phyloP scores from a whole-genome alignment of 2,888 invertebrate species.

The Phortica magna region DNA sequence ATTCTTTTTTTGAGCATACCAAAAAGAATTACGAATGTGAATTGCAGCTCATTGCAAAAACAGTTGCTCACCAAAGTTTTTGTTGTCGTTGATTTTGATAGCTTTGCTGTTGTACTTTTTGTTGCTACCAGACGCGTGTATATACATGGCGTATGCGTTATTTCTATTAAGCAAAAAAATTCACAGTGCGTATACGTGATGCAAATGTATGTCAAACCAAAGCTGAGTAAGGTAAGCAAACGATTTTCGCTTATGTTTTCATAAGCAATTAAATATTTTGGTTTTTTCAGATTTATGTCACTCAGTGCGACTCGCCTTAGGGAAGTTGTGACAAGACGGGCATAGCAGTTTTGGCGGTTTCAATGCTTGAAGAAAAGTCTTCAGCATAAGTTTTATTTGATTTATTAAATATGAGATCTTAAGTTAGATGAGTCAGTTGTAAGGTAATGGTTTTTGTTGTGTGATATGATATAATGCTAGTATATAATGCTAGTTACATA shows the following conservation, averaged over 20 bases:
- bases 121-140: background rate
- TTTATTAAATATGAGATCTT: too few species aligned
- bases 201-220: background rate
- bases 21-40: slow-evolving; percentile 10
- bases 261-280: slow-evolving; percentile 18
- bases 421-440: too few species aligned
- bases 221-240: background rate
- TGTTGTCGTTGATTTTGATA: background rate
- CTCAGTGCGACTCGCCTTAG: too few species aligned
- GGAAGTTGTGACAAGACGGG: too few species aligned
- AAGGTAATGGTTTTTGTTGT: too few species aligned
- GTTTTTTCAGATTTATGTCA: background rate
- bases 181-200: slow-evolving; percentile 1
- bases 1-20: background rate
- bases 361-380: too few species aligned
- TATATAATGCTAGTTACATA: too few species aligned
- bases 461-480: too few species aligned
- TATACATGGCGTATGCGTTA: slow-evolving; percentile 3
- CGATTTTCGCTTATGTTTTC: background rate
- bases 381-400: too few species aligned
- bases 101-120: background rate
- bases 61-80: background rate
- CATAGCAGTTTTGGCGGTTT: too few species aligned
- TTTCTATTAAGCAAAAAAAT: slow-evolving; percentile 5
- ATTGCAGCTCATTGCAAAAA: slow-evolving; percentile 5